Evolutionary conservation across 1,140 invertebrate species (phyloP).

Genomic region (Diabrotica virgifera): DNA sequence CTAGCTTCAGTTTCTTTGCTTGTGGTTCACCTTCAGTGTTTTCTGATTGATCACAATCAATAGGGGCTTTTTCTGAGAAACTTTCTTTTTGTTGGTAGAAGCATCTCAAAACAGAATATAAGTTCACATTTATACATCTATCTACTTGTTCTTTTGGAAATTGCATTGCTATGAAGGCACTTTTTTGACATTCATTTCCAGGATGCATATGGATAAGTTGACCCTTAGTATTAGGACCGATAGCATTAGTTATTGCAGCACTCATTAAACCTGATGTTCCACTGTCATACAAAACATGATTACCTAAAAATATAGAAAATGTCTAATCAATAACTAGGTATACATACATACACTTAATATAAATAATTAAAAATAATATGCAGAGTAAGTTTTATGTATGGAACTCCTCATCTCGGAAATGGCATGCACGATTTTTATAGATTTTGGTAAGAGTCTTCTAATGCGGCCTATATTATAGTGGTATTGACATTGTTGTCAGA

Average conservation of each 20-base stretch:
- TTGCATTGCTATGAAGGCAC: conserved; percentile 74
- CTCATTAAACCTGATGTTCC: conserved; percentile 78
- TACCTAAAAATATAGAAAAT: conserved; percentile 5
- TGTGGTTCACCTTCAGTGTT: background rate
- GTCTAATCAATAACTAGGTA: too few relatives aligned
- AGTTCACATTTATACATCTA: conserved; percentile 66
- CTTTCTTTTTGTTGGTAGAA: conserved; percentile 55
- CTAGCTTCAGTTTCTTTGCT: background rate
- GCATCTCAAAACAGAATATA: conserved; percentile 68
- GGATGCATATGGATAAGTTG: conserved; percentile 74
- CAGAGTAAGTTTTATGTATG: background rate
- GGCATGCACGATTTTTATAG: too few relatives aligned
- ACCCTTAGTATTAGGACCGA: conserved; percentile 62
- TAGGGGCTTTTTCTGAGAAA: background rate
- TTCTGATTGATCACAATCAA: background rate
- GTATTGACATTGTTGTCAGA: too few relatives aligned
- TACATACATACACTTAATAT: too few relatives aligned
- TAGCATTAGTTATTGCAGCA: conserved; percentile 73
- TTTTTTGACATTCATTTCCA: conserved; percentile 74
- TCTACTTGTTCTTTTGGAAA: conserved; percentile 64
- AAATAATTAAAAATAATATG: too few relatives aligned
- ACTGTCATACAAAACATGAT: conserved; percentile 83
- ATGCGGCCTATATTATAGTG: too few relatives aligned
- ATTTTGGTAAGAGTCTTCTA: background rate
- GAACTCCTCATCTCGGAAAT: background rate